A percentile compares a stretch with the other conserved stretches of the same genome.
Evolutionary conservation across 2,797 vertebrate genomes (phyloP).

Genomic region (Aphelocoma californica): DNA sequence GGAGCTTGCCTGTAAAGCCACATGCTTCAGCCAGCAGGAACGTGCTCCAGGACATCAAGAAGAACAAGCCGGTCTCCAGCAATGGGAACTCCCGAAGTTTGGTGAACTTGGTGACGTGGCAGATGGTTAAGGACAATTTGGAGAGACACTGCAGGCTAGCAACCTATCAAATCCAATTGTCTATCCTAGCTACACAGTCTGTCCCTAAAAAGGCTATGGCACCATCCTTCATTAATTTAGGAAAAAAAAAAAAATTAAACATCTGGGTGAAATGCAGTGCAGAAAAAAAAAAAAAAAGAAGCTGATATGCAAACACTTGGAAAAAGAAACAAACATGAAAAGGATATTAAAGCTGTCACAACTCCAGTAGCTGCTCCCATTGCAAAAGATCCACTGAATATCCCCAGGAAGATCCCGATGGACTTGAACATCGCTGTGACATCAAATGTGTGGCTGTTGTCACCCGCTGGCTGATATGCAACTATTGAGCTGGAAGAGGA

Average conservation of each 20-base stretch:
- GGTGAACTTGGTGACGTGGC: slow-evolving; percentile 97
- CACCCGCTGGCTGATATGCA: slow-evolving; percentile 90
- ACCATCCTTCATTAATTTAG: background rate
- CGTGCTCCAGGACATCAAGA: slow-evolving; percentile 98
- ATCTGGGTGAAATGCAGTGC: background rate
- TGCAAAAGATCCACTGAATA: slow-evolving; percentile 97
- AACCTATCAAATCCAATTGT: background rate
- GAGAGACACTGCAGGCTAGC: background rate
- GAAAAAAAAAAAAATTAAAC: background rate
- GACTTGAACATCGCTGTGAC: slow-evolving; percentile 92
- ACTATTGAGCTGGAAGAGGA: slow-evolving; percentile 86
- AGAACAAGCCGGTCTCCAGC: slow-evolving; percentile 94
- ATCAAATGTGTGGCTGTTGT: slow-evolving; percentile 96
- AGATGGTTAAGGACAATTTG: slow-evolving; percentile 69
- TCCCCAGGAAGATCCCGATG: slow-evolving; percentile 91
- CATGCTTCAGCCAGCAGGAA: slow-evolving; percentile 96
- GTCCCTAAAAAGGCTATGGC: background rate
- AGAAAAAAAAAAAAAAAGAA: background rate
- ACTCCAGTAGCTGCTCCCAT: slow-evolving; percentile 93
- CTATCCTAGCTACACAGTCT: background rate
- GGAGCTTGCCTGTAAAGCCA: slow-evolving; percentile 90
- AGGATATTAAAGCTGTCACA: slow-evolving; percentile 96
- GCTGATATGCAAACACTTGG: background rate
- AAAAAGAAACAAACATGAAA: slow-evolving; percentile 17
- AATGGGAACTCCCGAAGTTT: slow-evolving; percentile 93